Conservation (phyloP, 2,797 vertebrate genomes). For the Syngnathus rostellatus region DNA sequence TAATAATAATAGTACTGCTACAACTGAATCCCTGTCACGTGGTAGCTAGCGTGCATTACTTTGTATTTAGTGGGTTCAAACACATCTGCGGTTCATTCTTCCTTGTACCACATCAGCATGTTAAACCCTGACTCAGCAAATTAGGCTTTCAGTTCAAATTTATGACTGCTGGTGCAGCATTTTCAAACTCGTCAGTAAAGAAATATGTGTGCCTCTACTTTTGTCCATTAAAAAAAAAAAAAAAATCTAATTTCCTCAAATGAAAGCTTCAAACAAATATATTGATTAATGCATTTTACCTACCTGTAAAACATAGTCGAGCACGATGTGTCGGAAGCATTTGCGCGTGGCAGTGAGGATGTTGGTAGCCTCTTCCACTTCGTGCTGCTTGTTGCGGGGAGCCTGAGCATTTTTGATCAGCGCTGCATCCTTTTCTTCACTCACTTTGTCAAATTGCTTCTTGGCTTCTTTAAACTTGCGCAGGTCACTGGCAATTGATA, state of each 20-base stretch:
- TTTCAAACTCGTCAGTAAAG: conserved; percentile 7
- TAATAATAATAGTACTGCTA: not conserved
- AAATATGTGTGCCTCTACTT: conserved; percentile 10
- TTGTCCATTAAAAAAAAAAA: not conserved
- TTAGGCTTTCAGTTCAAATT: conserved; percentile 12
- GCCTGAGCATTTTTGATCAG: conserved; percentile 91
- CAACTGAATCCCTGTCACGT: not conserved
- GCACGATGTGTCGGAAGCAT: conserved; percentile 92
- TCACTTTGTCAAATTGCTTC: conserved; percentile 97
- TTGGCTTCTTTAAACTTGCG: conserved; percentile 96
- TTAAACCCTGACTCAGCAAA: conserved; percentile 23
- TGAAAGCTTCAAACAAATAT: not conserved
- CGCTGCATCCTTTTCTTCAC: conserved; percentile 93
- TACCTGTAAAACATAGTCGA: conserved; percentile 97
- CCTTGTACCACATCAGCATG: conserved; percentile 18
- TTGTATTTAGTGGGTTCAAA: not conserved
- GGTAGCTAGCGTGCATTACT: not conserved
- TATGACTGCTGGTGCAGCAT: conserved; percentile 4
- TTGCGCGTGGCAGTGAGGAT: conserved; percentile 93
- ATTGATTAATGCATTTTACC: not conserved
- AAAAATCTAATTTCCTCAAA: not conserved
- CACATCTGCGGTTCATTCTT: conserved; percentile 23
- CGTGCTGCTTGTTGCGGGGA: conserved; percentile 90
- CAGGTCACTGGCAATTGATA: conserved; percentile 74
- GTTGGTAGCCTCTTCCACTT: conserved; percentile 92